phyloP scores from a whole-genome alignment of 2,113 vertebrate species.

The Paradisaea rubra region DNA sequence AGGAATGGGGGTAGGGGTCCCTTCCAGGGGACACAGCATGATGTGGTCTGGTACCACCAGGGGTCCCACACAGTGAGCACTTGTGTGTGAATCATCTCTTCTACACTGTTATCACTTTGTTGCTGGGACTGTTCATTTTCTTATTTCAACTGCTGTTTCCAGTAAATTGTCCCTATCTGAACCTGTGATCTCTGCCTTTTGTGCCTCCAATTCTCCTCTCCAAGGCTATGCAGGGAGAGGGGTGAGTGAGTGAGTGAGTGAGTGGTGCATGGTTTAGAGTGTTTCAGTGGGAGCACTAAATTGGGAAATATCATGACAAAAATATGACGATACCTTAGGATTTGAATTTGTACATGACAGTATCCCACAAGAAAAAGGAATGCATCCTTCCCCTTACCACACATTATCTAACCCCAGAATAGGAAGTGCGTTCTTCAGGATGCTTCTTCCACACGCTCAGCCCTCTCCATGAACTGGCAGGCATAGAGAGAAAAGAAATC shows the following conservation, averaged over 20 bases:
- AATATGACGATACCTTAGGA: background rate
- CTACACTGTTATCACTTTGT: background rate
- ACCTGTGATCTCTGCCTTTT: background rate
- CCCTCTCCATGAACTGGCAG: background rate
- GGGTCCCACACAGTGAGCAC: rapidly evolving
- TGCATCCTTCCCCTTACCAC: background rate
- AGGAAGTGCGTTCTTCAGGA: background rate
- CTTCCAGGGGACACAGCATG: background rate
- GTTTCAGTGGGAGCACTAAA: background rate
- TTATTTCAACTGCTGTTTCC: background rate
- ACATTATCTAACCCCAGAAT: background rate
- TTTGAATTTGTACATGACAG: background rate
- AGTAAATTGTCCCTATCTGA: background rate
- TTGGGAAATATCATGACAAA: background rate
- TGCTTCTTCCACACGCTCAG: background rate
- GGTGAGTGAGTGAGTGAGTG: no score
- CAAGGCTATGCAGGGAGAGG: no score
- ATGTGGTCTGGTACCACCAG: background rate
- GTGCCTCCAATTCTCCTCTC: background rate
- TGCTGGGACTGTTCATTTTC: background rate
- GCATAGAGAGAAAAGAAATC: background rate
- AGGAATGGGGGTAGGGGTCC: background rate
- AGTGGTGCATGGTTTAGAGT: background rate
- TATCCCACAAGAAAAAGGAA: background rate
- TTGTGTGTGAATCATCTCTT: background rate